Conservation (phyloP, 2,888 invertebrate species). For the Leucoptera coffeella region DNA sequence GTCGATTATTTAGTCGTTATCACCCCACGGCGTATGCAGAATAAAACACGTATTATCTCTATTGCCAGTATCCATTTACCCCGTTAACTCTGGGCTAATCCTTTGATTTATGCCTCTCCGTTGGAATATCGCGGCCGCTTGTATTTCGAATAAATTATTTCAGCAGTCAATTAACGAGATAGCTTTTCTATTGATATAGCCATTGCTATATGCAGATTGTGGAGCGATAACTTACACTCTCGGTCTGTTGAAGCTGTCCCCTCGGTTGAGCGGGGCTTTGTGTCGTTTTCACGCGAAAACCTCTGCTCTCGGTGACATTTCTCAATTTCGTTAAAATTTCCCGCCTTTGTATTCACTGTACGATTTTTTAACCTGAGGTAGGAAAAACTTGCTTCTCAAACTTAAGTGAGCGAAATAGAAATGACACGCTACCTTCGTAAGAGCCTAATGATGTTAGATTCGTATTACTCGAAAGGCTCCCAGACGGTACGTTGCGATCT, state of each 20-base stretch:
- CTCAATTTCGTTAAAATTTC: slow-evolving; percentile 1
- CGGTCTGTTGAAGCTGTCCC: too few species aligned
- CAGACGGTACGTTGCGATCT: too few species aligned
- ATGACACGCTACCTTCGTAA: too few species aligned
- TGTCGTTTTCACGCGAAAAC: slow-evolving; percentile 10
- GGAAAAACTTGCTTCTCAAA: too few species aligned
- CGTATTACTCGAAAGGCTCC: too few species aligned
- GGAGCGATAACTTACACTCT: too few species aligned
- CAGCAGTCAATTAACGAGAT: slow-evolving; percentile 47
- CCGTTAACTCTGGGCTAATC: slow-evolving; percentile 27
- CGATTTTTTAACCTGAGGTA: too few species aligned
- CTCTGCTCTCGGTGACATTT: slow-evolving; percentile 2
- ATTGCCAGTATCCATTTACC: slow-evolving; percentile 43
- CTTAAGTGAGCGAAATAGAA: too few species aligned
- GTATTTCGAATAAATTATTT: slow-evolving; percentile 49
- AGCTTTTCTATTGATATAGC: slow-evolving; percentile 28
- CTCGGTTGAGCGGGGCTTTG: too few species aligned
- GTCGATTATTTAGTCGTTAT: slow-evolving; percentile 45
- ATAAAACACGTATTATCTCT: slow-evolving; percentile 43
- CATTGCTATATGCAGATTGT: too few species aligned
- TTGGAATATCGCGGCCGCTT: slow-evolving; percentile 38
- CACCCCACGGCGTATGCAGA: slow-evolving; percentile 46
- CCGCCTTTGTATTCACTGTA: not conserved
- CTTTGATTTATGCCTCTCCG: slow-evolving; percentile 46
- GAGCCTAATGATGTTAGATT: too few species aligned